Evolutionary conservation across 2,888 invertebrate genomes (phyloP).

Genomic region (Platycnemis pennipes): DNA sequence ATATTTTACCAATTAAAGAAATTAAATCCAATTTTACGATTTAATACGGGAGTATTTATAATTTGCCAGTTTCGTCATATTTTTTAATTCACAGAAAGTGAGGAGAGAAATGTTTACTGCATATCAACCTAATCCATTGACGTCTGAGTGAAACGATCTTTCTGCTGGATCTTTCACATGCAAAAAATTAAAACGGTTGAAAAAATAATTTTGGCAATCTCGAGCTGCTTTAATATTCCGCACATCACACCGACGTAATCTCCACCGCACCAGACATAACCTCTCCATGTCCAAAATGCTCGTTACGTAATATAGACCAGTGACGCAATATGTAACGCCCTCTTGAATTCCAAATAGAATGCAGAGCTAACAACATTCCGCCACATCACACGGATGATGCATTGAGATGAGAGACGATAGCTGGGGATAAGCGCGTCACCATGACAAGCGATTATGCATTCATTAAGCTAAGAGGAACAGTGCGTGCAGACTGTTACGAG

Average conservation of each 20-base stretch:
- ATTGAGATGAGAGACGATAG: background rate
- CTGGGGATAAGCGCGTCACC: background rate
- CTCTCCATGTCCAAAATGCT: constrained; percentile 10
- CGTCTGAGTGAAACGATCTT: too few species aligned
- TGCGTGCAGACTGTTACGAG: background rate
- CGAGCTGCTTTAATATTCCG: background rate
- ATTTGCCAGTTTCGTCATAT: too few species aligned
- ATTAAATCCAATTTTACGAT: too few species aligned
- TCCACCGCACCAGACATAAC: background rate
- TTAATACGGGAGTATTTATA: too few species aligned
- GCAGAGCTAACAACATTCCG: background rate
- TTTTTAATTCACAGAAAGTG: too few species aligned
- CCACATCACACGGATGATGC: background rate
- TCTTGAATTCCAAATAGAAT: constrained; percentile 18
- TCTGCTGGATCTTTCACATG: too few species aligned
- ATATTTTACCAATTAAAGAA: too few species aligned
- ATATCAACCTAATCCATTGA: too few species aligned
- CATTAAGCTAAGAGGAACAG: background rate
- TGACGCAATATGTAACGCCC: constrained; percentile 15
- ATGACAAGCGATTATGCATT: background rate
- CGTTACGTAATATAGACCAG: background rate
- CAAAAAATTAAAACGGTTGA: background rate
- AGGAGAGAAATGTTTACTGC: too few species aligned
- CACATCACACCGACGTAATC: background rate
- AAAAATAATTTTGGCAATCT: background rate